These are phyloP conservation scores for Vimba vimba DNA, from an alignment of 2,113 vertebrate species.

Conservation along the genomic window DNA sequence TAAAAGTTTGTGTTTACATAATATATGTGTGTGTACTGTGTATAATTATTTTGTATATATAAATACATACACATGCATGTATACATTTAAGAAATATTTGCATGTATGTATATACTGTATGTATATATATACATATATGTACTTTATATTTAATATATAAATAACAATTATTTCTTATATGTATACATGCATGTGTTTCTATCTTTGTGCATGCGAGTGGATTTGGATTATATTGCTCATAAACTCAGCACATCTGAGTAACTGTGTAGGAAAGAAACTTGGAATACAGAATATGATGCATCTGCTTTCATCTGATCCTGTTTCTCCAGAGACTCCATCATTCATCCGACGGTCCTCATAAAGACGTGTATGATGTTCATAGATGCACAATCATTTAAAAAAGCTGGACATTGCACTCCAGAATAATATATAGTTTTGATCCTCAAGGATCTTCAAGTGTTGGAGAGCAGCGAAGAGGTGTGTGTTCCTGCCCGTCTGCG, in stretches of 20 bases:
- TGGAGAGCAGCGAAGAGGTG: constrained; percentile 26
- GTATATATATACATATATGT: too few relatives aligned
- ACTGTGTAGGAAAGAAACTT: background rate
- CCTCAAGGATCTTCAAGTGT: constrained; percentile 48
- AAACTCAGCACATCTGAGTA: background rate
- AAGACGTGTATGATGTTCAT: constrained; percentile 45
- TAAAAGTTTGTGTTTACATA: too few relatives aligned
- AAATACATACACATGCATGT: too few relatives aligned
- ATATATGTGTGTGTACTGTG: too few relatives aligned
- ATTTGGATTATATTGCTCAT: constrained; percentile 47
- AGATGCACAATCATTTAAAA: constrained; percentile 53
- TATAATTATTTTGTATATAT: too few relatives aligned
- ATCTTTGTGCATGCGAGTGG: constrained; percentile 32
- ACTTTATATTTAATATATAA: too few relatives aligned
- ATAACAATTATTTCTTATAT: too few relatives aligned
- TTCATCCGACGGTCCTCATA: background rate
- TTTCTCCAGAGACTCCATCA: constrained; percentile 9
- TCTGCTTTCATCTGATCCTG: background rate
- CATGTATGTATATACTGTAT: too few relatives aligned
- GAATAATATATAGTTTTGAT: constrained; percentile 55
- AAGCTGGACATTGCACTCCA: constrained; percentile 30
- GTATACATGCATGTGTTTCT: too few relatives aligned
- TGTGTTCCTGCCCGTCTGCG: background rate
- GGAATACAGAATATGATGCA: background rate
- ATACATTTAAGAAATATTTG: too few relatives aligned